These are phyloP conservation scores for Microctonus hyperodae DNA, from an alignment of 2,888 invertebrate genomes.

Conservation along the genomic window DNA sequence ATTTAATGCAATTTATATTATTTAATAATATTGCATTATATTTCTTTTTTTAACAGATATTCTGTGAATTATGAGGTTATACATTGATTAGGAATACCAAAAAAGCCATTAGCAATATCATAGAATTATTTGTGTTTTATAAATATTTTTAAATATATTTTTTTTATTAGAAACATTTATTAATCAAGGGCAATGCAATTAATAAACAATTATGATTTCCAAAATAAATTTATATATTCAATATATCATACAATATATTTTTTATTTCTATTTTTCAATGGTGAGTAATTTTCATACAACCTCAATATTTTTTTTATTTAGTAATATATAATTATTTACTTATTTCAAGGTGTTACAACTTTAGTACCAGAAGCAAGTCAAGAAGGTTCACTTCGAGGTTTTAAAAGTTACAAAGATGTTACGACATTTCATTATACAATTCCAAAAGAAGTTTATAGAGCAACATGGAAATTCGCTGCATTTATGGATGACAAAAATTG, in stretches of 20 bases:
- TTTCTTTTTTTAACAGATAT: too few species aligned
- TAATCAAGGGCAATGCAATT: background rate
- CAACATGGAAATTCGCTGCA: slow-evolving; percentile 66
- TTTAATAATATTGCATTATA: too few species aligned
- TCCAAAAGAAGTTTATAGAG: slow-evolving; percentile 63
- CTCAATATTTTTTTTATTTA: background rate
- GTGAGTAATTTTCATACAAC: background rate
- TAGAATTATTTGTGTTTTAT: too few species aligned
- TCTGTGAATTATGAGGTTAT: too few species aligned
- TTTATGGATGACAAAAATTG: slow-evolving; percentile 64
- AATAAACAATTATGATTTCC: background rate
- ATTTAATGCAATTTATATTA: too few species aligned
- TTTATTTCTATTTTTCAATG: background rate
- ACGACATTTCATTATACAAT: slow-evolving; percentile 64
- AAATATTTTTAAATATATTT: too few species aligned
- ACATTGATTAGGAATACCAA: too few species aligned
- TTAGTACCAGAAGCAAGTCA: slow-evolving; percentile 63
- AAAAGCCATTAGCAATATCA: too few species aligned
- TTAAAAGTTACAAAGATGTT: slow-evolving; percentile 64
- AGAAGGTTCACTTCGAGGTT: slow-evolving; percentile 63
- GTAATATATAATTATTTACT: background rate
- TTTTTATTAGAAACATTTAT: too few species aligned
- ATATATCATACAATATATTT: background rate
- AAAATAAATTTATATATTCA: background rate
- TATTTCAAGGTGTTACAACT: slow-evolving; percentile 35